Evolutionary conservation across 2,113 vertebrate species (phyloP), one percentile per base, ranked within the genome.

Genomic region (human): DNA sequence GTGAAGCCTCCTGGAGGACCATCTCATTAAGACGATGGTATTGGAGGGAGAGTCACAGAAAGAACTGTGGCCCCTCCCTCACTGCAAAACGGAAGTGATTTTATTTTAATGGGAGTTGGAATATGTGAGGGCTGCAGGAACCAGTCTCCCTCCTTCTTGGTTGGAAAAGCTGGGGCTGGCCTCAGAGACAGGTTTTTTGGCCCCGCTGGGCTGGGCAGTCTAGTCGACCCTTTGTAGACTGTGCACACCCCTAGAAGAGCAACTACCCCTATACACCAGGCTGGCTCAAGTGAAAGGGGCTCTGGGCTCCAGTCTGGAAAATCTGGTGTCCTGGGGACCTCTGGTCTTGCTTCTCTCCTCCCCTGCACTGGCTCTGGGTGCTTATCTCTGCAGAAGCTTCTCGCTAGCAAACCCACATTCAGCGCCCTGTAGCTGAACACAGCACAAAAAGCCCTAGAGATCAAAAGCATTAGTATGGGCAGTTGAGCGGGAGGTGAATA

Each of bases 401-500:
- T 92, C 90, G 83, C 96, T 97, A 97, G 50, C 89, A 98, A 98
- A 97, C 95, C 81, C 98, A 97, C 97, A 96, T 98, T 98, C 89
- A 96, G 98, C 93, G 95, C 98, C 97, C 98, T 95, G 97, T 98
- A 97, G 98, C 98, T 98, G 97, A 98, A 98, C 57, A 97, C 96
- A 97, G 96, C 75, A 98, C 98, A 99, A 99, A 99, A 98, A 99
- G 79, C 90, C 81, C 22, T 93, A 92, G 97, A 98, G 98, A 99
- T 99, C 99, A 99, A 99, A 99, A 99, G 98, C 98, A 86, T 98
- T 98, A 97, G 97, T 98, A 99, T 95, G 98, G 98, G 98, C 98
- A 98, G 98, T 98, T 98, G 97, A 98, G 98, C 98, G 99, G 99
- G 99, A 99, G 99, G 99, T 99, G 99, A 99, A 99, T 99, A 99